A percentile compares a stretch with the other conserved stretches of the same genome.
Conservation (phyloP, 1,140 invertebrate genomes). For the Musca domestica region DNA sequence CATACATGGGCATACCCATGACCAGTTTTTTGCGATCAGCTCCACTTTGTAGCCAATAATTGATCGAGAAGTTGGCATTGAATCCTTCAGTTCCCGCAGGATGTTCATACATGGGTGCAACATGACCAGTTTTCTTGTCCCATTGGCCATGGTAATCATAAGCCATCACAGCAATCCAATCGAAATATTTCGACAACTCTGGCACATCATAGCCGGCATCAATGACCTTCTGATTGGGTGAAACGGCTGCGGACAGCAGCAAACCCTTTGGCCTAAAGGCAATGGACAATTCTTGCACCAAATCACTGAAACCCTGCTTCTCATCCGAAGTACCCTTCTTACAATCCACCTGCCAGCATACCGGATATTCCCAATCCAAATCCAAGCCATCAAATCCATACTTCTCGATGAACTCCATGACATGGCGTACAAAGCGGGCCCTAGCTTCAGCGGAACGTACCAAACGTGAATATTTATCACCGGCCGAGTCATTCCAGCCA, state of each 20-base stretch:
- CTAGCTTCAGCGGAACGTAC: constrained; percentile 72
- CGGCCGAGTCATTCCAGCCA: constrained; percentile 84
- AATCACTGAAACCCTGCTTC: constrained; percentile 69
- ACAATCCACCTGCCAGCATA: constrained; percentile 86
- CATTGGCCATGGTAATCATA: constrained; percentile 86
- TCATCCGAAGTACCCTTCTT: constrained; percentile 72
- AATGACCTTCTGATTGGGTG: constrained; percentile 79
- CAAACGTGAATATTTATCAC: constrained; percentile 80
- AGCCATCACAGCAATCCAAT: constrained; percentile 82
- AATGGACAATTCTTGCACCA: constrained; percentile 69
- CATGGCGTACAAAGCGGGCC: constrained; percentile 71
- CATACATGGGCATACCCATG: constrained; percentile 82
- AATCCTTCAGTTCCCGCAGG: constrained; percentile 69
- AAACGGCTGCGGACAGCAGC: constrained; percentile 77
- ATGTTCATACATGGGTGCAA: constrained; percentile 74
- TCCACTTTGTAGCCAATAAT: constrained; percentile 77
- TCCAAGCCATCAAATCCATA: constrained; percentile 83
- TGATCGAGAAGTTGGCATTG: constrained; percentile 80
- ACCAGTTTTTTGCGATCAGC: constrained; percentile 72
- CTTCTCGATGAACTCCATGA: constrained; percentile 73
- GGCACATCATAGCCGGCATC: constrained; percentile 78
- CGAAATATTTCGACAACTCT: constrained; percentile 66
- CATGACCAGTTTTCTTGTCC: constrained; percentile 81
- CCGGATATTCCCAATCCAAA: constrained; percentile 89
- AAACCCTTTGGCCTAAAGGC: constrained; percentile 68